Conservation (phyloP, 2,797 vertebrate genomes). For the Etheostoma perlongum region DNA sequence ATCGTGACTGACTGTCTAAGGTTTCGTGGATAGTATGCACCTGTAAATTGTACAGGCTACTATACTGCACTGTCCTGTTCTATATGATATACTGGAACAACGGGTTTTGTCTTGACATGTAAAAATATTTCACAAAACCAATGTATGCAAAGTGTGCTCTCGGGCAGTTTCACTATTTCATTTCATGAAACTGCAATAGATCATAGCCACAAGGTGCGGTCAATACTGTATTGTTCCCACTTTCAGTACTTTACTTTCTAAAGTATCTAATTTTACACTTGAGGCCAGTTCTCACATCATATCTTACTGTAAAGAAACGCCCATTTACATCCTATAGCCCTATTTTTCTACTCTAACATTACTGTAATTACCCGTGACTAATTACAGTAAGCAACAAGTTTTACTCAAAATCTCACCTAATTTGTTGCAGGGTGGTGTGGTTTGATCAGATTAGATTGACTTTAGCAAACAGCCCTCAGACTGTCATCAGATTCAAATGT, state of each 20-base stretch:
- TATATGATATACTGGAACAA: conserved; percentile 15
- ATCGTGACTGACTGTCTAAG: conserved; percentile 70
- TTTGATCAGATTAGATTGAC: not conserved
- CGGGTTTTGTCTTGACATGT: conserved; percentile 19
- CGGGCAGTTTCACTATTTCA: conserved; percentile 18
- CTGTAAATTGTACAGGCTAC: conserved; percentile 18
- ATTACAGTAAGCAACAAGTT: not conserved
- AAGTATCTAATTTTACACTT: conserved; percentile 2
- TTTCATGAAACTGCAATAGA: conserved; percentile 5
- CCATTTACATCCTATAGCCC: not conserved
- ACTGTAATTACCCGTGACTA: not conserved
- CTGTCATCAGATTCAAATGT: conserved; percentile 12
- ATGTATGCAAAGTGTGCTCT: not conserved
- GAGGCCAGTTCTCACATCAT: not conserved
- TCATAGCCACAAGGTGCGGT: not conserved
- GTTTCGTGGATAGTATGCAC: conserved; percentile 47
- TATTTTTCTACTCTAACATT: not conserved
- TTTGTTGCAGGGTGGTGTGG: not conserved
- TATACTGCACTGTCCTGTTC: conserved; percentile 12
- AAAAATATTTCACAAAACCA: conserved; percentile 24
- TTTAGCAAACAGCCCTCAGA: conserved; percentile 10
- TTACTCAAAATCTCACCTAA: not conserved
- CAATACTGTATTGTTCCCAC: conserved; percentile 1
- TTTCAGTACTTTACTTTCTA: conserved; percentile 21
- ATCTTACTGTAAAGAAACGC: not conserved